Percentiles rank a stretch among this genome's conserved stretches.
Evolutionary conservation across 92 coral and sea anemone genomes (phyloP).

Genomic region (Epizoanthus stellaris): DNA sequence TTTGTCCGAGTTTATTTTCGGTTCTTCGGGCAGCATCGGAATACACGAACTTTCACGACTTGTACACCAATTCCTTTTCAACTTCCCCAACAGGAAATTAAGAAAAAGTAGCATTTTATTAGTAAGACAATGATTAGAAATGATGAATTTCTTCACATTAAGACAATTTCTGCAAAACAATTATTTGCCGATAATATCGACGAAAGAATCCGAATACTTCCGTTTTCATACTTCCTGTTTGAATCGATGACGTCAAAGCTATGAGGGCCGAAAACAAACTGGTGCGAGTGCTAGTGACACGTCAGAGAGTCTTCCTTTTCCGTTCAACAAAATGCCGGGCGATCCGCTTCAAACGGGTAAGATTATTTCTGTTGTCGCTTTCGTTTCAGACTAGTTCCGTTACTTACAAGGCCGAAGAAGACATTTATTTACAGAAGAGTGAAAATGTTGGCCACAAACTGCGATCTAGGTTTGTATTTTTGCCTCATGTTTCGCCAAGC

Average conservation of each 20-base stretch:
- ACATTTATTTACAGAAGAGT: slow-evolving; percentile 8
- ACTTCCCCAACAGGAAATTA: too few species aligned
- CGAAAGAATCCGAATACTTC: slow-evolving; percentile 19
- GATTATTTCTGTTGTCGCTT: slow-evolving; percentile 28
- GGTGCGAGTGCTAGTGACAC: slow-evolving; percentile 79
- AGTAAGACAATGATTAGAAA: background rate
- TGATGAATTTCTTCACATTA: background rate
- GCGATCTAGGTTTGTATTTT: background rate
- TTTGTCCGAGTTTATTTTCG: background rate
- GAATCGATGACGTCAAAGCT: background rate
- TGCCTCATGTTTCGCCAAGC: background rate
- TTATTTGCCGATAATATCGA: background rate
- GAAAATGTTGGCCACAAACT: slow-evolving; percentile 49
- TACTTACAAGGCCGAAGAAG: background rate
- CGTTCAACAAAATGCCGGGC: slow-evolving; percentile 85
- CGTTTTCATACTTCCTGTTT: background rate
- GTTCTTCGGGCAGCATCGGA: slow-evolving; percentile 26
- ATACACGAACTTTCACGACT: background rate
- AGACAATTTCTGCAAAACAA: background rate
- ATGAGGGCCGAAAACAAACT: slow-evolving; percentile 47
- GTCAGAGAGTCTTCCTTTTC: slow-evolving; percentile 71
- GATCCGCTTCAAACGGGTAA: slow-evolving; percentile 91
- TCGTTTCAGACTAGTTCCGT: background rate
- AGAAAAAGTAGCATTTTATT: background rate
- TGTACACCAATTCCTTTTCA: too few species aligned